Percentiles rank a stretch among this genome's conserved stretches.
phyloP scores from a whole-genome alignment of 92 coral and sea anemone genomes.

The Porites cylindrica region DNA sequence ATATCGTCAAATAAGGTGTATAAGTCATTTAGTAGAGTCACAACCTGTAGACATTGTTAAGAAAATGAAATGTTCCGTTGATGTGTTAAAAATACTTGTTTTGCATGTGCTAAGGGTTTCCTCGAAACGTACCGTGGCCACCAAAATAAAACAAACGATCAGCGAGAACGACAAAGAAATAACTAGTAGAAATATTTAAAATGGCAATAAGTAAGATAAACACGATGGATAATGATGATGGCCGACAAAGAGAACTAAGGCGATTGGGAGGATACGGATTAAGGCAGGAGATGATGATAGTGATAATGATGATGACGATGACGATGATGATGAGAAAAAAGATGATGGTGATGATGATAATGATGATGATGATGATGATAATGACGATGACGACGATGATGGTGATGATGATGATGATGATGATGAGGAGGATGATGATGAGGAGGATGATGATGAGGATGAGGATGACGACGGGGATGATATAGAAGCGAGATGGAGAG shows the following conservation, averaged over 20 bases:
- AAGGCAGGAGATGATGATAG: too few relatives aligned
- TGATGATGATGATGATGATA: too few relatives aligned
- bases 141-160: neutral
- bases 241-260: neutral
- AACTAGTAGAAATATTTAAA: too few relatives aligned
- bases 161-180: neutral
- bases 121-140: neutral
- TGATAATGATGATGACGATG: too few relatives aligned
- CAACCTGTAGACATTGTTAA: conserved; percentile 65
- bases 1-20: conserved; percentile 96
- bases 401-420: too few relatives aligned
- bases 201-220: neutral
- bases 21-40: conserved; percentile 84
- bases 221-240: neutral
- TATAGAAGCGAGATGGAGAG: too few relatives aligned
- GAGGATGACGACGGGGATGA: neutral
- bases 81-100: too few relatives aligned
- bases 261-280: too few relatives aligned
- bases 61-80: neutral
- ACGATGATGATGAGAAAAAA: too few relatives aligned
- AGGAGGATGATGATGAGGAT: neutral
- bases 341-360: too few relatives aligned
- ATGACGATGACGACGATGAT: too few relatives aligned
- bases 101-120: neutral
- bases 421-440: too few relatives aligned